A percentile compares a stretch with the other conserved stretches of the same genome.
Conservation (phyloP, 2,797 vertebrate genomes). For the Anableps anableps region DNA sequence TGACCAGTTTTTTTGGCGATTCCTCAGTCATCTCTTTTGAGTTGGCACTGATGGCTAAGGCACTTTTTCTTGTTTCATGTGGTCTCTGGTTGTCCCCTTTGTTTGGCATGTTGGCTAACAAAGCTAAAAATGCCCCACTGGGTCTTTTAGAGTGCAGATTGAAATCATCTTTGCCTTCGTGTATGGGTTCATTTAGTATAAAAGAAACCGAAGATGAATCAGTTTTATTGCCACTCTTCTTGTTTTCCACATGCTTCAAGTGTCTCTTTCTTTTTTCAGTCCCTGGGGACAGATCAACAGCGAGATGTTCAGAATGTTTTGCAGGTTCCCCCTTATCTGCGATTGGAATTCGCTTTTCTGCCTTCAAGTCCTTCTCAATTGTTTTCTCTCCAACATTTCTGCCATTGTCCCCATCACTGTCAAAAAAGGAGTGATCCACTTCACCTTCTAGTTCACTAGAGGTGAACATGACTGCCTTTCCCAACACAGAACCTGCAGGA, state of each 20-base stretch:
- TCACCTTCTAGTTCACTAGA: conserved; percentile 88
- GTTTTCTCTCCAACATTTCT: conserved; percentile 29
- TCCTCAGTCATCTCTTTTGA: conserved; percentile 30
- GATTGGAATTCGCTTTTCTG: conserved; percentile 13
- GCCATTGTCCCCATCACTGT: conserved; percentile 88
- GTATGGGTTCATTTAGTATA: conserved; percentile 16
- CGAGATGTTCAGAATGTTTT: conserved; percentile 19
- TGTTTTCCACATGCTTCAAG: conserved; percentile 5
- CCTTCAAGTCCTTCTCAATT: conserved; percentile 23
- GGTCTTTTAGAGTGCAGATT: conserved; percentile 59
- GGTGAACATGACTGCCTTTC: conserved; percentile 80
- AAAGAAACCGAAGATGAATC: conserved; percentile 16
- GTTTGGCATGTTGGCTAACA: conserved; percentile 64
- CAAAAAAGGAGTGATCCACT: conserved; percentile 96
- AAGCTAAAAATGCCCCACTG: conserved; percentile 66
- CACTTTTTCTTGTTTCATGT: conserved; percentile 78
- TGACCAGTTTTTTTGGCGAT: conserved; percentile 35
- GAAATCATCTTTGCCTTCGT: conserved; percentile 40
- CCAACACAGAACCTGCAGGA: conserved; percentile 21
- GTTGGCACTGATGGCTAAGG: conserved; percentile 58
- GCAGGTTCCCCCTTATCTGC: not conserved
- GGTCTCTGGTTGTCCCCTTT: conserved; percentile 68
- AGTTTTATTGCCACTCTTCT: conserved; percentile 9
- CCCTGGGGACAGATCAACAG: not conserved
- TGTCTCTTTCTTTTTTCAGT: conserved; percentile 8